Evolutionary conservation across 2,797 vertebrate genomes (phyloP), one percentile per base, ranked within the genome.

Genomic region (Coregonus suidteri): DNA sequence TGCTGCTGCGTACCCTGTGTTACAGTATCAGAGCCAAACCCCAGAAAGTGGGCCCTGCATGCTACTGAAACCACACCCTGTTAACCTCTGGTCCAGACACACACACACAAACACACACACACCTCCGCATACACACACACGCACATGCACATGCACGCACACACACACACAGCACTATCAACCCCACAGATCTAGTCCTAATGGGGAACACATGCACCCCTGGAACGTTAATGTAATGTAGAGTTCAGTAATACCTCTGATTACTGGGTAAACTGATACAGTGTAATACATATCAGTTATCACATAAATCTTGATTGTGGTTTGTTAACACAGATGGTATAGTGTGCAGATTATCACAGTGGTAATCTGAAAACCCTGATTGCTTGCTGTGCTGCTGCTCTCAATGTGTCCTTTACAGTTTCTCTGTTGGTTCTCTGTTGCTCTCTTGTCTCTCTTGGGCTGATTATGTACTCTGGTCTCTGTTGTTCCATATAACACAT

Each of bases 11-110:
- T 87, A 93, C 88, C 87, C 87, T 85, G 80, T 89, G 91, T 90
- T 91, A 89, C 83, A 88, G 90, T 83, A 85, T 91, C 84, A 89
- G 79, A 89, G 93, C 90, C 91, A 93, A 94, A 93, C 88, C 91
- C 53, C 83, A 91, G 88, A 84, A 84, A 90, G 89, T 89, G 92
- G 92, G 91, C 85, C 78, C 76, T 78, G 84, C 74, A 82, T 82
- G 78, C 79, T 83, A 84, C 74, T 80, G 76, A 86, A 80, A 87
- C 89, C 89, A 87, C 91, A 90, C 86, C 81, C 88, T 90, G 85
- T 93, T 91, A 91, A 91, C 92, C 91, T 90, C 82, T 81, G 77
- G 80, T 81, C 71, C 53, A 70, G 20, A 70, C 65, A 34, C 51
- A 53, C 70, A 15, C 30, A 56, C 71, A 35, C 71, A 67, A 13